Evolutionary conservation across 2,797 vertebrate species (phyloP), one percentile per base, ranked within the genome.

Genomic region (Phaenicophaeus curvirostris): DNA sequence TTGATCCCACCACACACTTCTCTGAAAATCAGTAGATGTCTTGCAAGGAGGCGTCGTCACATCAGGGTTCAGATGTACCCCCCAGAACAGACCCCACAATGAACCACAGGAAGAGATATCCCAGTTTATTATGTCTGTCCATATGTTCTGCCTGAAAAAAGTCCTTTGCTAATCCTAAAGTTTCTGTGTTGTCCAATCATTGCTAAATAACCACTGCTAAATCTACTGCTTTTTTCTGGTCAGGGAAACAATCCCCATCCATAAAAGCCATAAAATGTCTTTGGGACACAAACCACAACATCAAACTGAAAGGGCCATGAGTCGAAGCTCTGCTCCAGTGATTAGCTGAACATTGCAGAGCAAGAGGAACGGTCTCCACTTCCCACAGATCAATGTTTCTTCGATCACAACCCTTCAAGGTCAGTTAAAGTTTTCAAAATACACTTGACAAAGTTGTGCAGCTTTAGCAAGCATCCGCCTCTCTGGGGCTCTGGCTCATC

Each of bases 341-440:
- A 41, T 44, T 35, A 74, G 16, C 41, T 65, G 87, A 85, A 41
- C 27, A 16, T 7, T 44, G 81, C 58, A 15, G 66, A 65, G 41
- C 2, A 15, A 50, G 54, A 75, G 20, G 41, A 71, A 46, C 2
- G 2, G 20, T 20, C 46, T 41, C 41, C 10, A 3, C 53, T 48
- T 67, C 57, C 39, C 37, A 53, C 48, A 67, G 78, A 74, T 9
- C 57, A 44, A 6, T n/a, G 57, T 30, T 76, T 35, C 59, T 77
- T 63, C 75, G 69, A 39, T 21, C 65, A 50, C 66, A 81, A 8
- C 46, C 62, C 41, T 75, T 91, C 79, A 94, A 91, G 89, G 87
- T 84, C 93, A 81, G 61, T 11, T 55, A 14, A 86, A 96, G 46
- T 72, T 89, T 81, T 51, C 58, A 68, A 76, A 53, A 68, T 0